These are phyloP conservation scores for Serripes groenlandicus DNA, from an alignment of 2,888 invertebrate genomes.

Conservation along the genomic window DNA sequence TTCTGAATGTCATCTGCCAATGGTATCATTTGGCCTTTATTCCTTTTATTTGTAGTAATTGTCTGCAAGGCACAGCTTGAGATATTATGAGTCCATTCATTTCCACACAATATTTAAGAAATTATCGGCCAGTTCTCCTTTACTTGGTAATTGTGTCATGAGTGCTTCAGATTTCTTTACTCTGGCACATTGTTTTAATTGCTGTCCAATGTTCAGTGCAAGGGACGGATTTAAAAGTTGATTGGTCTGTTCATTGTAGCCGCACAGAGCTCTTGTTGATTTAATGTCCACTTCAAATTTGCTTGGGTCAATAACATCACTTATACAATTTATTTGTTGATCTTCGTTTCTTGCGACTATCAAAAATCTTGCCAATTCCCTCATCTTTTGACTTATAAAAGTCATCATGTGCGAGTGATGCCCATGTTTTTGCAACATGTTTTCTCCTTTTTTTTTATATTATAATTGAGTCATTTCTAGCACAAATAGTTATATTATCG, in stretches of 20 bases:
- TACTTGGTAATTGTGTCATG: constrained; percentile 3
- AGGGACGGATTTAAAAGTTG: constrained; percentile 42
- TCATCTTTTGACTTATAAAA: constrained; percentile 47
- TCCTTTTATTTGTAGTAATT: constrained; percentile 20
- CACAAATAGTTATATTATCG: constrained; percentile 32
- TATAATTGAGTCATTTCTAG: constrained; percentile 34
- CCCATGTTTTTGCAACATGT: constrained; percentile 27
- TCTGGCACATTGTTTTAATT: constrained; percentile 39
- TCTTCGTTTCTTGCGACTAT: constrained; percentile 37
- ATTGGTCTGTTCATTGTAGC: constrained; percentile 25
- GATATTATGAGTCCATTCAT: constrained; percentile 37
- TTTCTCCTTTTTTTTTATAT: constrained; percentile 31
- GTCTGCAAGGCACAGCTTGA: constrained; percentile 38
- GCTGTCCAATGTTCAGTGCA: constrained; percentile 47
- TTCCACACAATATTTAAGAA: constrained; percentile 24
- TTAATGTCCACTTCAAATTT: constrained; percentile 30
- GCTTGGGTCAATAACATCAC: constrained; percentile 31
- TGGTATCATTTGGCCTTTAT: constrained; percentile 28
- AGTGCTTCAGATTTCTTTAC: constrained; percentile 32
- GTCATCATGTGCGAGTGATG: constrained; percentile 25
- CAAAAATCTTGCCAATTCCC: constrained; percentile 45
- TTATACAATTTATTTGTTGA: constrained; percentile 22
- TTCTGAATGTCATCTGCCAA: constrained; percentile 24
- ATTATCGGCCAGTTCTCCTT: constrained; percentile 26
- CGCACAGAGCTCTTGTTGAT: constrained; percentile 35